Evolutionary conservation across 2,888 invertebrate species (phyloP).

Genomic region (Parnassius smintheus): DNA sequence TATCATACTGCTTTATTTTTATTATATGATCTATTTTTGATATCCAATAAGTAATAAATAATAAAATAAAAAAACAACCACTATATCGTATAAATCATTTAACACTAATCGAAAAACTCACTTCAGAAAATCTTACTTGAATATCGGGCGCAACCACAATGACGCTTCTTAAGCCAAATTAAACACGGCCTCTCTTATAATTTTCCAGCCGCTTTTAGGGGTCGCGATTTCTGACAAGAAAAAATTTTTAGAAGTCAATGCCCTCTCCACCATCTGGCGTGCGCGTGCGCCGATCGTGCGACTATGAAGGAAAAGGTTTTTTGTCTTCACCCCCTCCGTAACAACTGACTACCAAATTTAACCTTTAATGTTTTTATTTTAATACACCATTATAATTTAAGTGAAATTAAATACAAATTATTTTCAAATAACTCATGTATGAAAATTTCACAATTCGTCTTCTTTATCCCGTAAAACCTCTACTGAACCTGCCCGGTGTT

Average conservation of each 20-base stretch:
- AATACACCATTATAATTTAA: too few relatives aligned
- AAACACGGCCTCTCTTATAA: conserved; percentile 51
- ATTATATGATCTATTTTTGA: too few relatives aligned
- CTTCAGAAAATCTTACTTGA: not conserved
- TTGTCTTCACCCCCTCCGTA: conserved; percentile 52
- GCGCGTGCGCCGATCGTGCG: conserved; percentile 49
- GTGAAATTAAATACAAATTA: too few relatives aligned
- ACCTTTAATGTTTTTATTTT: not conserved
- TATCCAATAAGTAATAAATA: too few relatives aligned
- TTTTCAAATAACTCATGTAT: too few relatives aligned
- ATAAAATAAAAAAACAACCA: too few relatives aligned
- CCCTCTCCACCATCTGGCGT: conserved; percentile 69
- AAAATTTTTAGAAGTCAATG: conserved; percentile 68
- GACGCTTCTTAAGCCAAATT: conserved; percentile 57
- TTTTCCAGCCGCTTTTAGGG: conserved; percentile 68
- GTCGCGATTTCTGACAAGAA: conserved; percentile 64
- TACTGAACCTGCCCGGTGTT: too few relatives aligned
- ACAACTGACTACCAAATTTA: conserved; percentile 42
- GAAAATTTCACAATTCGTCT: too few relatives aligned
- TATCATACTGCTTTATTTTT: too few relatives aligned
- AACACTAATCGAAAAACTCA: conserved; percentile 16
- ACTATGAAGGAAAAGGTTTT: conserved; percentile 36
- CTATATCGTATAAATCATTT: conserved; percentile 12
- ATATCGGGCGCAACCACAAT: conserved; percentile 43
- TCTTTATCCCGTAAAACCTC: too few relatives aligned